Conservation (phyloP, 2,888 invertebrate species). For the Gortyna flavago region DNA sequence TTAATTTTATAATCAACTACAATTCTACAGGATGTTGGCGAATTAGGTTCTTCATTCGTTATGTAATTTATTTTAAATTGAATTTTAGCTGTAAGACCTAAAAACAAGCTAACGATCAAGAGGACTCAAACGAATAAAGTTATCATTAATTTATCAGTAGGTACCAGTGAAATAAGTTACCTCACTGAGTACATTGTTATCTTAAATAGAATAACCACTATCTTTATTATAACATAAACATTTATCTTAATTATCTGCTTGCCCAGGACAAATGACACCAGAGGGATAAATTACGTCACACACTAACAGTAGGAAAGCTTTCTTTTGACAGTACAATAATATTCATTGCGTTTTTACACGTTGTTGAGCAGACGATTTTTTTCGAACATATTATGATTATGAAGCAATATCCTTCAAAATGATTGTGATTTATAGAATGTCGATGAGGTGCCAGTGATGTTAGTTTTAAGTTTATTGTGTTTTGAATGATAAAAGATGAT, state of each 20-base stretch:
- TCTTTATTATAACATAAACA: background rate
- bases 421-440: background rate
- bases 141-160: background rate
- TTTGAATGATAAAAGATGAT: background rate
- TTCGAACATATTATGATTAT: no score
- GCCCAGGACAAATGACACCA: background rate
- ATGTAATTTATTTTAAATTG: background rate
- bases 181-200: constrained; percentile 16
- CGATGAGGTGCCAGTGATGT: no score
- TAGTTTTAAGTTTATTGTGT: no score
- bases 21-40: constrained; percentile 6
- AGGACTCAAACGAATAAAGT: background rate
- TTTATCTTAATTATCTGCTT: constrained; percentile 10
- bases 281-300: background rate
- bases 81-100: background rate
- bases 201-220: background rate
- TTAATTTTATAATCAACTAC: background rate
- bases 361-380: no score
- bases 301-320: no score
- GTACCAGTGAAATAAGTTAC: background rate
- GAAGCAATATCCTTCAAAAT: no score
- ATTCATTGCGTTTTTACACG: no score
- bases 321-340: no score
- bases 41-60: background rate
- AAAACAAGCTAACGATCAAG: constrained; percentile 4